phyloP scores from a whole-genome alignment of 2,888 invertebrate species.

The Eupithecia subfuscata region DNA sequence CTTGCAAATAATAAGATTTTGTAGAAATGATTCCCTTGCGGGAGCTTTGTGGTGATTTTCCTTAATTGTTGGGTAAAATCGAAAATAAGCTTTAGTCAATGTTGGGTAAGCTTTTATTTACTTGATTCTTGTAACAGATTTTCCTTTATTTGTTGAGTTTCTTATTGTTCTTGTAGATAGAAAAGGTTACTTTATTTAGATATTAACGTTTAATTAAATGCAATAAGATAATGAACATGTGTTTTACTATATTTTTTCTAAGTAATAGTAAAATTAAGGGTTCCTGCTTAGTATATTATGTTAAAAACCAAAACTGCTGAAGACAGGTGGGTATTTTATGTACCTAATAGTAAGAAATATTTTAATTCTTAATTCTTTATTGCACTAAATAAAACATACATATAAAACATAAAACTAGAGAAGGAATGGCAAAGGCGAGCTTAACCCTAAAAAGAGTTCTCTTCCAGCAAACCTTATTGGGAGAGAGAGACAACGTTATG shows the following conservation, averaged over 20 bases:
- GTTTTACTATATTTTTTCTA: slow-evolving; percentile 5
- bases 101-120: slow-evolving; percentile 4
- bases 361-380: too few relatives aligned
- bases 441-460: too few relatives aligned
- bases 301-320: background rate
- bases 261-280: background rate
- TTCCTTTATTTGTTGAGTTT: slow-evolving; percentile 2
- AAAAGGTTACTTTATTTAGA: slow-evolving; percentile 7
- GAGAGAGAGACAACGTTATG: too few relatives aligned
- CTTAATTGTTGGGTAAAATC: background rate
- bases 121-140: background rate
- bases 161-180: background rate
- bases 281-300: background rate
- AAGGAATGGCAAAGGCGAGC: too few relatives aligned
- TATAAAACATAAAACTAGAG: too few relatives aligned
- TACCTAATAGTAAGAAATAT: too few relatives aligned
- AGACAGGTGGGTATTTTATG: background rate
- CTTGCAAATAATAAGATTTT: background rate
- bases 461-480: too few relatives aligned
- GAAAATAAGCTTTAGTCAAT: slow-evolving; percentile 9
- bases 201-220: slow-evolving; percentile 18
- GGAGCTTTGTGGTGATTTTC: background rate
- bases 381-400: too few relatives aligned
- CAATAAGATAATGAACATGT: slow-evolving; percentile 7
- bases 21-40: background rate